Percentiles rank a stretch among this genome's conserved stretches.
Evolutionary conservation across 2,113 vertebrate genomes (phyloP).

Genomic region (Microtus richardsoni): DNA sequence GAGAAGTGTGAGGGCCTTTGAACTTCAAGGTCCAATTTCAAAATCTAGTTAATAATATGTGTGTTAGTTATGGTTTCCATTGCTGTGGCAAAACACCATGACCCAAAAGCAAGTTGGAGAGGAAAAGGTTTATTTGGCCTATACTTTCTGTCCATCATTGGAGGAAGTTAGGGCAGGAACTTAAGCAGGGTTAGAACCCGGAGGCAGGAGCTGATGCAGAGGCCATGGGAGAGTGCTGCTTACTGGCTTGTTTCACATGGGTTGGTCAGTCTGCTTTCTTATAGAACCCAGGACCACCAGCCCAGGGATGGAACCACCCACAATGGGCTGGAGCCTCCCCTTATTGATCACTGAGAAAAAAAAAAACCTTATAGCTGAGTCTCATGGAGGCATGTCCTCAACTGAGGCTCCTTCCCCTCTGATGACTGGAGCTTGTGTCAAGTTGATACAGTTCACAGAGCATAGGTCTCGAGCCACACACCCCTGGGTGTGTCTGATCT

Average conservation of each 20-base stretch:
- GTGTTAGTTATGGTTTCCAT: background rate
- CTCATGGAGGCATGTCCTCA: background rate
- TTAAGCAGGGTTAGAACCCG: background rate
- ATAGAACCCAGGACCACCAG: background rate
- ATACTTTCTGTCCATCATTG: background rate
- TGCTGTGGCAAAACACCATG: background rate
- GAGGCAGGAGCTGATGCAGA: background rate
- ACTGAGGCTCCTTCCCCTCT: background rate
- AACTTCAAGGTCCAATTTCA: conserved; percentile 38
- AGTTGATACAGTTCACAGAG: background rate
- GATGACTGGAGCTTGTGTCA: background rate
- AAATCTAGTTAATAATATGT: conserved; percentile 25
- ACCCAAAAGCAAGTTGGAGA: background rate
- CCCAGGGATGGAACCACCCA: background rate
- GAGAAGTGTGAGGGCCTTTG: background rate
- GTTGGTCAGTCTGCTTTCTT: background rate
- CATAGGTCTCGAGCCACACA: background rate
- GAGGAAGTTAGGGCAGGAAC: background rate
- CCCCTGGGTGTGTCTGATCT: background rate
- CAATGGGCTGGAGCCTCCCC: background rate
- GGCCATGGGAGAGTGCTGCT: background rate
- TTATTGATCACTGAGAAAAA: background rate
- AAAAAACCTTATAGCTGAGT: background rate
- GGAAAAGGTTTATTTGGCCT: background rate
- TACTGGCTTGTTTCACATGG: background rate